These are phyloP conservation scores for Lomographa bimaculata DNA, from an alignment of 2,888 invertebrate species.

Conservation along the genomic window DNA sequence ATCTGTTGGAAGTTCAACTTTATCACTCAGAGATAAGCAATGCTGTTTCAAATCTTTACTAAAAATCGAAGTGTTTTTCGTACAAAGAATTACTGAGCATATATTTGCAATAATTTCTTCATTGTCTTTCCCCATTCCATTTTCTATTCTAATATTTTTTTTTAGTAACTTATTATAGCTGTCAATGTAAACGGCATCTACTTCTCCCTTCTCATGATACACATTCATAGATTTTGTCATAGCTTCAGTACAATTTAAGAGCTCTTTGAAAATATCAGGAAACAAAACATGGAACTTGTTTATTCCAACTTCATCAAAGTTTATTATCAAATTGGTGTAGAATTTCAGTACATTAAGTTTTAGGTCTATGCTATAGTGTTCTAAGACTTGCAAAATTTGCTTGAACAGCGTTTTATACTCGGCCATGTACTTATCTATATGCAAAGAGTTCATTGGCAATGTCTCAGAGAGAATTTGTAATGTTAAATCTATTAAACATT, in stretches of 20 bases:
- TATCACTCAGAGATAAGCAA: slow-evolving; percentile 54
- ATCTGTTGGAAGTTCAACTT: slow-evolving; percentile 48
- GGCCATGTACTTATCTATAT: slow-evolving; percentile 43
- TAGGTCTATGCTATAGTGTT: slow-evolving; percentile 62
- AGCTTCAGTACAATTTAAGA: slow-evolving; percentile 53
- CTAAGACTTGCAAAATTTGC: slow-evolving; percentile 54
- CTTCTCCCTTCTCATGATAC: slow-evolving; percentile 61
- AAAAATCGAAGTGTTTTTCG: slow-evolving; percentile 47
- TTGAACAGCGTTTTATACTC: slow-evolving; percentile 47
- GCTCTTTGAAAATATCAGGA: slow-evolving; percentile 45
- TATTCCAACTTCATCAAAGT: slow-evolving; percentile 52
- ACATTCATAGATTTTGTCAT: slow-evolving; percentile 52
- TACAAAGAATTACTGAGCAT: slow-evolving; percentile 49
- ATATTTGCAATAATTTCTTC: slow-evolving; percentile 48
- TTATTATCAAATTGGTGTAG: slow-evolving; percentile 57
- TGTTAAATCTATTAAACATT: slow-evolving; percentile 57
- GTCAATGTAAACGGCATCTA: slow-evolving; percentile 47
- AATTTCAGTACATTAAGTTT: slow-evolving; percentile 62
- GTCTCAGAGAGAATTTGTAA: slow-evolving; percentile 65
- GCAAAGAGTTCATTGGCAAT: slow-evolving; percentile 56
- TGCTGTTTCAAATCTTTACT: slow-evolving; percentile 52
- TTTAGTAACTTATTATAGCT: slow-evolving; percentile 48
- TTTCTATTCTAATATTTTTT: slow-evolving; percentile 44
- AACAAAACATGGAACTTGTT: slow-evolving; percentile 50
- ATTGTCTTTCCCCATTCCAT: slow-evolving; percentile 31